Evolutionary conservation across 2,797 vertebrate species (phyloP).

Genomic region (Chelmon rostratus): DNA sequence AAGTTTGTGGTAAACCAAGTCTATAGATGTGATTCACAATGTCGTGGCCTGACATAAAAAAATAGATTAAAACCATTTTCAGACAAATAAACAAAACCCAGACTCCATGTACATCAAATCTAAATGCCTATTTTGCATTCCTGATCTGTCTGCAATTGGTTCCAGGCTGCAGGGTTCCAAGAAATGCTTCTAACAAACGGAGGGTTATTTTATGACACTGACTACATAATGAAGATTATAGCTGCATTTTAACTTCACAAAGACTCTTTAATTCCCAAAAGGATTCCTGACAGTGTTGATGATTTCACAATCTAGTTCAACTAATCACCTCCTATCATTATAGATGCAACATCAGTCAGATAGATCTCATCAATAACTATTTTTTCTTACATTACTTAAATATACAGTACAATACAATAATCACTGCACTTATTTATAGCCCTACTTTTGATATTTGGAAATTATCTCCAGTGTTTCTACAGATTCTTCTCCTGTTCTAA

Average conservation of each 20-base stretch:
- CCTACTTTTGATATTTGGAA: background rate
- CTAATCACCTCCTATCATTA: slow-evolving; percentile 14
- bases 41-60: background rate
- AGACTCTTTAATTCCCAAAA: background rate
- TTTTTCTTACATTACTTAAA: background rate
- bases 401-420: background rate
- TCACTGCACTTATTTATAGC: background rate
- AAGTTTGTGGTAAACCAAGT: background rate
- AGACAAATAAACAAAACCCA: background rate
- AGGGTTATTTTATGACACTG: background rate
- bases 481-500: background rate
- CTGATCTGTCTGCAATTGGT: background rate
- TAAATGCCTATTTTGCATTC: background rate
- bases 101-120: background rate
- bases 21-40: slow-evolving; percentile 3
- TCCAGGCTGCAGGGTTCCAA: background rate
- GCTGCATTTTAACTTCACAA: background rate
- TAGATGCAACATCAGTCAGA: background rate
- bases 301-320: background rate
- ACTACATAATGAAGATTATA: background rate
- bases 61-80: background rate
- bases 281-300: background rate
- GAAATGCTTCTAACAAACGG: background rate
- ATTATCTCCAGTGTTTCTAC: background rate
- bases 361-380: background rate